Base-by-base conservation (phyloP, 2,797 vertebrate genomes). In the Vipera latastei region DNA sequence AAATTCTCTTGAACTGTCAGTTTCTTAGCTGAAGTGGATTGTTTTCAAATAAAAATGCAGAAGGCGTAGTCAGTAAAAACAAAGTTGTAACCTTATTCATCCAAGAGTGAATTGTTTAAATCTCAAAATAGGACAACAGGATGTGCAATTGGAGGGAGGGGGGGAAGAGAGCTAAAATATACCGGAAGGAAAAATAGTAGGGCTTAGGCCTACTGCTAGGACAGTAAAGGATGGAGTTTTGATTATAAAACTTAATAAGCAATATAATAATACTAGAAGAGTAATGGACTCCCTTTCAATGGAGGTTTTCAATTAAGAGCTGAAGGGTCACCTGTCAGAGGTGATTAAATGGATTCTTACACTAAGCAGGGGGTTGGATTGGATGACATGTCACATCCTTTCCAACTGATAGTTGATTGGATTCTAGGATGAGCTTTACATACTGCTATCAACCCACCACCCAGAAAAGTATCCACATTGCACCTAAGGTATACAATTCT, bases 1-100 rank as follows among this genome's bases (percentile, higher is more conserved):
- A 78, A 88, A 90, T 87, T 83, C 22, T 90, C 78, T 48, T 69
- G 44, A 73, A 85, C 86, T 89, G 87, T 63, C 90, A 93, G 38
- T 20, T 89, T 89, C 91, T 86, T 65, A 78, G 85, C 11, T 25
- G 51, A 91, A 51, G 86, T 4, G n/a, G 38, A 5, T 38, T 14
- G 69, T n/a, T 38, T 88, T 53, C 26, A 55, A 91, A 9, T 88
- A 61, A n/a, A 20, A 89, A 86, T 20, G 59, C 51, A 93, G 73
- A 48, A 56, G 57, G 89, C 25, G 11, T 12, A 89, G 61, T 88
- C 83, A 61, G 88, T 26, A 44, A 61, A 87, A 90, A 56, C 51
- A 38, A 16, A 28, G 51, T 22, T 65, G 28, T 65, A 90, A 57
- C 59, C 57, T 56, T 78, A 69, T 26, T 25, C 88, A 88, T 89